Percentiles rank a stretch among this genome's conserved stretches.
Evolutionary conservation across 2,797 vertebrate species (phyloP).

Genomic region (Enteromius anoplus): DNA sequence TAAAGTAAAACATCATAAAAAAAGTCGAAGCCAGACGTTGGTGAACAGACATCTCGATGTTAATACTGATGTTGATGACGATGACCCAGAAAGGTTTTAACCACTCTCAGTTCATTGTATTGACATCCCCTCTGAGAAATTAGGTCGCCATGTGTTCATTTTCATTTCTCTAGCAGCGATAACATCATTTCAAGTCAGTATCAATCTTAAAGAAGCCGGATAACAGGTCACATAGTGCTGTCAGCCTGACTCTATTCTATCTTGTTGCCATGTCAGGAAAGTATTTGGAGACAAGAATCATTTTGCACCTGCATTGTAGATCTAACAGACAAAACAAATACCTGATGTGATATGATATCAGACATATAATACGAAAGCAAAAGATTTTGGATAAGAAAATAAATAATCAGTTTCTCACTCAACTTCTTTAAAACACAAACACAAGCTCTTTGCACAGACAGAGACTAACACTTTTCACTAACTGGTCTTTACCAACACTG

Average conservation of each 20-base stretch:
- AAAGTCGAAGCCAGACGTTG: background rate
- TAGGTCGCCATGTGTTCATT: slow-evolving; percentile 42
- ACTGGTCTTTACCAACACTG: slow-evolving; percentile 37
- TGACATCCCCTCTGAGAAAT: slow-evolving; percentile 38
- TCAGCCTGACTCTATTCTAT: slow-evolving; percentile 10
- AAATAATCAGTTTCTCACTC: background rate
- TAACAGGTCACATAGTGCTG: background rate
- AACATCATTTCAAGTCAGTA: slow-evolving; percentile 49
- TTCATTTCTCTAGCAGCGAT: slow-evolving; percentile 43
- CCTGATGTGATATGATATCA: background rate
- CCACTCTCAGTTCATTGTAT: slow-evolving; percentile 13
- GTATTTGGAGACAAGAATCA: background rate
- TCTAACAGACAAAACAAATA: background rate
- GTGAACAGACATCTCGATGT: background rate
- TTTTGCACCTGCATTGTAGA: background rate
- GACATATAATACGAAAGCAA: background rate
- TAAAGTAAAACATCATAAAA: background rate
- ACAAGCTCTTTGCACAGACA: background rate
- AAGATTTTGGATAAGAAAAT: background rate
- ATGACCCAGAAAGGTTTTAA: slow-evolving; percentile 33
- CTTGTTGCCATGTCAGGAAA: background rate
- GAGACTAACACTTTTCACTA: background rate
- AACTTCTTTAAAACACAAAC: background rate
- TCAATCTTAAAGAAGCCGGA: slow-evolving; percentile 37
- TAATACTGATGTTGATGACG: slow-evolving; percentile 7